phyloP scores from a whole-genome alignment of 2,113 vertebrate species.

The Gavialis gangeticus region DNA sequence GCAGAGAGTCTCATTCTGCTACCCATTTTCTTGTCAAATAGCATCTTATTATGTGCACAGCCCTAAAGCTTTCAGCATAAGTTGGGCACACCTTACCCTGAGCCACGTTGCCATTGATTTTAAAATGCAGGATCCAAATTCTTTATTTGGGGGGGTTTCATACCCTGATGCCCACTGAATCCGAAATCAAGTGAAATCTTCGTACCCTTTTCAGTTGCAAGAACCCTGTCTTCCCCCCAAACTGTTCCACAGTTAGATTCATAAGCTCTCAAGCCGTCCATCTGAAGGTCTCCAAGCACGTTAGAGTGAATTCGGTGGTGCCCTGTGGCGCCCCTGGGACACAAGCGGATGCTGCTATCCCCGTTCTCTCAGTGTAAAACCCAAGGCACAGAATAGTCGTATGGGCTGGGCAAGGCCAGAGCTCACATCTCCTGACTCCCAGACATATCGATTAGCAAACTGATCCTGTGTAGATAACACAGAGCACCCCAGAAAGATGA shows the following conservation, averaged over 20 bases:
- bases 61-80: neutral
- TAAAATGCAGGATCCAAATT: neutral
- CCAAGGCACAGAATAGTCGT: neutral
- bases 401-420: rapidly evolving
- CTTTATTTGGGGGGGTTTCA: neutral
- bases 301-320: neutral
- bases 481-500: neutral
- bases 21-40: neutral
- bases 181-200: constrained; percentile 22
- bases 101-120: neutral
- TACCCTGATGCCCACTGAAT: neutral
- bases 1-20: neutral
- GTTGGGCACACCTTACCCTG: neutral
- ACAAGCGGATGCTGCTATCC: neutral
- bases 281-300: neutral
- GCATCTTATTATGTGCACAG: rapidly evolving
- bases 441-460: neutral
- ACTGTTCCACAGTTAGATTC: neutral
- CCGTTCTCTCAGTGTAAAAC: neutral
- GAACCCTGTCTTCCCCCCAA: neutral
- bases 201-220: neutral
- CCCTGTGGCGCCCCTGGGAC: neutral
- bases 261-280: neutral
- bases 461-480: rapidly evolving
- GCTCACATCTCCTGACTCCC: neutral